Conservation (phyloP, 2,888 invertebrate genomes). For the Torymus texanus region DNA sequence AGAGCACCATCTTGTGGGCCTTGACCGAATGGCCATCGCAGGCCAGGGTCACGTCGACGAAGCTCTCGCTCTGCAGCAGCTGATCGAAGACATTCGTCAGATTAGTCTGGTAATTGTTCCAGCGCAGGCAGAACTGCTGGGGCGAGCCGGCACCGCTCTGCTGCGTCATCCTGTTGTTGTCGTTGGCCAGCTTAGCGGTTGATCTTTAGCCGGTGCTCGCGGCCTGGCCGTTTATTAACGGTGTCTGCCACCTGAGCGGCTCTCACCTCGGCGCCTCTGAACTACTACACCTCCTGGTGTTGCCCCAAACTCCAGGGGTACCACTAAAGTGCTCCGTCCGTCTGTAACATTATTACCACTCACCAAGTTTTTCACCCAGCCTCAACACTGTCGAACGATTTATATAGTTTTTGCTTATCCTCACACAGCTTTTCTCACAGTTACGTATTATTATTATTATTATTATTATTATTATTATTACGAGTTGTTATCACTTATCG, state of each 20-base stretch:
- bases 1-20: constrained; percentile 94
- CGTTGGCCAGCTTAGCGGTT: background rate
- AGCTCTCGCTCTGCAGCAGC: constrained; percentile 90
- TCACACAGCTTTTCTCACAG: no score
- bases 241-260: constrained; percentile 30
- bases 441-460: no score
- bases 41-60: constrained; percentile 93
- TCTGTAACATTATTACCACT: constrained; percentile 57
- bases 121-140: constrained; percentile 92
- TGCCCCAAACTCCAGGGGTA: background rate
- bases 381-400: background rate
- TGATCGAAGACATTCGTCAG: constrained; percentile 92
- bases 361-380: background rate
- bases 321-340: constrained; percentile 58
- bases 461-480: no score
- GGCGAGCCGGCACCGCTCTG: constrained; percentile 79
- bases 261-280: constrained; percentile 12
- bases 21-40: constrained; percentile 94
- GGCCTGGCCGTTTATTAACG: background rate
- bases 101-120: constrained; percentile 96
- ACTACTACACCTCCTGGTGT: background rate
- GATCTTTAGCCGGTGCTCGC: no score
- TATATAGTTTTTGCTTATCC: no score
- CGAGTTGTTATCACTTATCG: no score
- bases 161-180: constrained; percentile 66